Percentiles rank a stretch among this genome's conserved stretches.
Evolutionary conservation across 2,888 invertebrate genomes (phyloP).

Genomic region (Lampropteryx suffumata): DNA sequence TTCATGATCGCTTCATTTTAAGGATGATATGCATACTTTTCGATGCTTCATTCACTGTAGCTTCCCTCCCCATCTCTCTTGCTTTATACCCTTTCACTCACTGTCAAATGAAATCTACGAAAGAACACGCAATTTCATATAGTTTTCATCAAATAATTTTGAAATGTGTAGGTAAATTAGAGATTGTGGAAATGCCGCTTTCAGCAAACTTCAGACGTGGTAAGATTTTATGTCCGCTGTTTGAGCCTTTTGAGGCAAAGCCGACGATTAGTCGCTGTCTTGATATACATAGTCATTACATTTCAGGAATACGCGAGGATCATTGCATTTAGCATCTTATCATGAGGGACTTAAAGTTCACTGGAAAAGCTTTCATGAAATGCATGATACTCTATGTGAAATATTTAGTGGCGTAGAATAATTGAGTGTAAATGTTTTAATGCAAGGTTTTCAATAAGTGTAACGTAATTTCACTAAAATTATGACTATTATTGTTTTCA

Average conservation of each 20-base stretch:
- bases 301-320: not conserved
- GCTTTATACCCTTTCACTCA: not conserved
- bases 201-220: slow-evolving; percentile 68
- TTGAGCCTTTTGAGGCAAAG: not conserved
- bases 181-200: slow-evolving; percentile 55
- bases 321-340: no score
- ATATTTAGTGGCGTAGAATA: no score
- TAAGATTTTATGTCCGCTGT: slow-evolving; percentile 35
- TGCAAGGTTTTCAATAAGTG: no score
- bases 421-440: no score
- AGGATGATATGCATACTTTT: no score
- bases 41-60: no score
- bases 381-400: no score
- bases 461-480: no score
- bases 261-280: not conserved
- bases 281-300: not conserved
- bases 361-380: no score
- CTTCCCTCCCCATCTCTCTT: no score
- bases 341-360: no score
- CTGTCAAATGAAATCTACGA: slow-evolving; percentile 13
- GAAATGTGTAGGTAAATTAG: slow-evolving; percentile 24
- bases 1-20: no score
- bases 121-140: slow-evolving; percentile 5
- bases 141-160: slow-evolving; percentile 13
- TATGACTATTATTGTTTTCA: slow-evolving; percentile 32